Evolutionary conservation across 1,140 invertebrate genomes (phyloP).

Genomic region (Mycetomoellerius zeteki): DNA sequence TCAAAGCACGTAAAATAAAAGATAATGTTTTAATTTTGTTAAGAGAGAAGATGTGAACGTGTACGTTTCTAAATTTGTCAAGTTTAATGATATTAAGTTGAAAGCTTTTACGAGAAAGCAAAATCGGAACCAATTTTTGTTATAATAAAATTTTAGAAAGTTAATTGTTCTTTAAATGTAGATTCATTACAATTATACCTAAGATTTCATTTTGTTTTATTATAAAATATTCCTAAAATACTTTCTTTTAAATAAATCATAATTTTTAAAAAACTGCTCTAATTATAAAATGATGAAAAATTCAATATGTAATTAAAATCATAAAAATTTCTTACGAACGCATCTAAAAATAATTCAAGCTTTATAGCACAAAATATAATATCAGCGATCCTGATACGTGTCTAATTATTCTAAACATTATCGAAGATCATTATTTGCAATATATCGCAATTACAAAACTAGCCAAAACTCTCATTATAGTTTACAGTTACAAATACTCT

Average conservation of each 20-base stretch:
- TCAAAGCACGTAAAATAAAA: constrained; percentile 30
- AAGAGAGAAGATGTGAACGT: constrained; percentile 17
- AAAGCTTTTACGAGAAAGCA: background rate
- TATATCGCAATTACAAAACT: background rate
- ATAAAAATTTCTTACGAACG: background rate
- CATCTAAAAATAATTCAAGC: background rate
- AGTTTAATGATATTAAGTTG: background rate
- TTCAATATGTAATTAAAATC: background rate
- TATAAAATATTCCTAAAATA: background rate
- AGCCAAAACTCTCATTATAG: background rate
- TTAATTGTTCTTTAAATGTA: background rate
- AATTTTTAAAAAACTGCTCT: background rate
- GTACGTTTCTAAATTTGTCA: constrained; percentile 21
- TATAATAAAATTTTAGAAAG: background rate
- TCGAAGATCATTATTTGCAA: background rate
- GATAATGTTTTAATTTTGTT: constrained; percentile 61
- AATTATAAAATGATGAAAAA: constrained; percentile 5
- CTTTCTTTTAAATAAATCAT: background rate
- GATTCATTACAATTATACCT: background rate
- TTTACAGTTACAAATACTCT: constrained; percentile 15
- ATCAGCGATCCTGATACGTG: background rate
- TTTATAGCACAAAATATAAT: background rate
- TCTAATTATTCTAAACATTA: background rate
- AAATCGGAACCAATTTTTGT: background rate
- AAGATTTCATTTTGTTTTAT: constrained; percentile 10